These are phyloP conservation scores for Myripristis murdjan DNA, from an alignment of 2,797 vertebrate genomes.

Conservation along the genomic window DNA sequence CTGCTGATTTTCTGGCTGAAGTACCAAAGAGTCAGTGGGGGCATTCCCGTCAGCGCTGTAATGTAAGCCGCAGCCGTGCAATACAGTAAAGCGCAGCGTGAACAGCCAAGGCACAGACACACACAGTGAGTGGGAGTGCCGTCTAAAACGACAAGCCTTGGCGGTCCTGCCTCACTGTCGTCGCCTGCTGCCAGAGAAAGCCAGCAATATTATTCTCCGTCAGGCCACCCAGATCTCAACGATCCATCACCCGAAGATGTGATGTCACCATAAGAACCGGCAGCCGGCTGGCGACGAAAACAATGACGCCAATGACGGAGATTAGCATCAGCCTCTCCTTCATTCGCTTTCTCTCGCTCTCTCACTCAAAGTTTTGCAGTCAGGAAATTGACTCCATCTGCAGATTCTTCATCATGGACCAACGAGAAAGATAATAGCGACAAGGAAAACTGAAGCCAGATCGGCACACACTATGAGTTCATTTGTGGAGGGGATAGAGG, in stretches of 20 bases:
- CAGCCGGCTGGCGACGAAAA: constrained; percentile 67
- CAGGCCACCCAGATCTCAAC: constrained; percentile 50
- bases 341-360: constrained; percentile 22
- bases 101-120: constrained; percentile 53
- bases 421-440: constrained; percentile 19
- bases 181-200: constrained; percentile 57
- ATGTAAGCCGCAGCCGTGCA: constrained; percentile 23
- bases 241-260: constrained; percentile 59
- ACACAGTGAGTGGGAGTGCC: constrained; percentile 26
- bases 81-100: constrained; percentile 32
- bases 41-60: constrained; percentile 21
- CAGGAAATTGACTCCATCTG: constrained; percentile 80
- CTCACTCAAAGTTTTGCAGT: constrained; percentile 47
- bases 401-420: constrained; percentile 31
- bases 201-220: constrained; percentile 59
- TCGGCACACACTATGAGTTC: constrained; percentile 49
- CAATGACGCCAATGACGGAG: constrained; percentile 66
- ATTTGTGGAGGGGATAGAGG: constrained; percentile 47
- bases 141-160: constrained; percentile 12
- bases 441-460: constrained; percentile 47
- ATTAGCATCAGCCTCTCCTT: constrained; percentile 68
- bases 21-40: constrained; percentile 2
- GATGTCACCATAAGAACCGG: constrained; percentile 63
- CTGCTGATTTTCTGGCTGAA: constrained; percentile 29
- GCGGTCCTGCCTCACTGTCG: constrained; percentile 15